phyloP scores from a whole-genome alignment of 2,113 vertebrate species.

The Bufo bufo region DNA sequence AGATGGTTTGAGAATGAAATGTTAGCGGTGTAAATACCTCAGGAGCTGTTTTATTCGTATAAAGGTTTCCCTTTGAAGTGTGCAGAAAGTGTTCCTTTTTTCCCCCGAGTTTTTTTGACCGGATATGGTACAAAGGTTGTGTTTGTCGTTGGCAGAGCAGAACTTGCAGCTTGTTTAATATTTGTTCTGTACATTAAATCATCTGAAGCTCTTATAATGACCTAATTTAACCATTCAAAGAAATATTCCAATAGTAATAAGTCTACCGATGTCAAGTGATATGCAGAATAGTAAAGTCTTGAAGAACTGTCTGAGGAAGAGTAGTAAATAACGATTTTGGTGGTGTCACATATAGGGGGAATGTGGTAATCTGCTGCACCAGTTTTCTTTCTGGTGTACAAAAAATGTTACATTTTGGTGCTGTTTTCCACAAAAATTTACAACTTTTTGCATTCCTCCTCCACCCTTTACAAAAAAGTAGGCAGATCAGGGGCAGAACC shows the following conservation, averaged over 20 bases:
- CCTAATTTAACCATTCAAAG: conserved; percentile 46
- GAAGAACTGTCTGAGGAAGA: too few species aligned
- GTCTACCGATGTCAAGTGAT: too few species aligned
- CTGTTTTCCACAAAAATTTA: too few species aligned
- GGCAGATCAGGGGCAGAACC: too few species aligned
- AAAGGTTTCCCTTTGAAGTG: conserved; percentile 47
- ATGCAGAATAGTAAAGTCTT: too few species aligned
- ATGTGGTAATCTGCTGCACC: too few species aligned
- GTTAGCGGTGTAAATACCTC: neutral
- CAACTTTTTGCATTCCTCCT: too few species aligned
- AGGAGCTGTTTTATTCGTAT: neutral
- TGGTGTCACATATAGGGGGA: too few species aligned
- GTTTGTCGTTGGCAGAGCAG: conserved; percentile 44
- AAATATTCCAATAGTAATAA: conserved; percentile 1
- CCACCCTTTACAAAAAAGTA: too few species aligned
- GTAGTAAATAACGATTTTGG: too few species aligned
- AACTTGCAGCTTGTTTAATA: conserved; percentile 40
- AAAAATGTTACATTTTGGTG: too few species aligned
- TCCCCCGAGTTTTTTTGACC: conserved; percentile 3
- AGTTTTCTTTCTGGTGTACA: too few species aligned
- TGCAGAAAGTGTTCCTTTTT: neutral
- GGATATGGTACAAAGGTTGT: conserved; percentile 56
- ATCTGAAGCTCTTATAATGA: conserved; percentile 42
- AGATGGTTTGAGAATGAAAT: neutral
- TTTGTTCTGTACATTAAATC: conserved; percentile 45